phyloP scores from a whole-genome alignment of 2,113 vertebrate genomes.

The Struthidea cinerea region DNA sequence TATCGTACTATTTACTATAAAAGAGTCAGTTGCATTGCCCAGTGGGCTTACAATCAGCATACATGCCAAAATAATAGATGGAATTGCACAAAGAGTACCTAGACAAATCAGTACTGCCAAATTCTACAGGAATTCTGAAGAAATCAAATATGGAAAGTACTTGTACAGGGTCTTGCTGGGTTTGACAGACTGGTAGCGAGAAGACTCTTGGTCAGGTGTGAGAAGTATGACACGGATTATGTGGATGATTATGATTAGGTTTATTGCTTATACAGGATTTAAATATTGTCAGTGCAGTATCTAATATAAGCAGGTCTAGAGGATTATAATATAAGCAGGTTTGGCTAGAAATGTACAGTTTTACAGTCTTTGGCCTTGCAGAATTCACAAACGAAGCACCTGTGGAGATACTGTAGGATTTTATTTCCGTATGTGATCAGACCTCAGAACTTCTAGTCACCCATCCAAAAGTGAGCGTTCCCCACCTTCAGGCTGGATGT shows the following conservation, averaged over 20 bases:
- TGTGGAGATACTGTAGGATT: background rate
- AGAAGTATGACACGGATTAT: background rate
- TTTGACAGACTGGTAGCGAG: background rate
- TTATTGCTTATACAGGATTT: background rate
- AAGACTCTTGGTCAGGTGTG: background rate
- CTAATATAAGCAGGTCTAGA: background rate
- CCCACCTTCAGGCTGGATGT: background rate
- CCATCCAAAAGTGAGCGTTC: background rate
- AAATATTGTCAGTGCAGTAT: background rate
- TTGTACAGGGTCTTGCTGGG: background rate
- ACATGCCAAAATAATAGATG: background rate
- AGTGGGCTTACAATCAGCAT: background rate
- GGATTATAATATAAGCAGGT: background rate
- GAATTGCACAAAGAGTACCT: background rate
- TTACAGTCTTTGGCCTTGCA: background rate
- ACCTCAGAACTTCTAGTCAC: background rate
- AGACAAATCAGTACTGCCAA: background rate
- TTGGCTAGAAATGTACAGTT: background rate
- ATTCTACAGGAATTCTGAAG: background rate
- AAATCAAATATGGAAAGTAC: background rate
- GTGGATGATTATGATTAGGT: background rate
- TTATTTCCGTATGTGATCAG: background rate
- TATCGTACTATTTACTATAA: background rate
- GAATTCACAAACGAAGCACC: background rate
- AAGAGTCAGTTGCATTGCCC: background rate